Percentiles rank a stretch among this genome's conserved stretches.
These are phyloP conservation scores for Diorhabda carinulata DNA, from an alignment of 1,140 invertebrate species.

Conservation along the genomic window DNA sequence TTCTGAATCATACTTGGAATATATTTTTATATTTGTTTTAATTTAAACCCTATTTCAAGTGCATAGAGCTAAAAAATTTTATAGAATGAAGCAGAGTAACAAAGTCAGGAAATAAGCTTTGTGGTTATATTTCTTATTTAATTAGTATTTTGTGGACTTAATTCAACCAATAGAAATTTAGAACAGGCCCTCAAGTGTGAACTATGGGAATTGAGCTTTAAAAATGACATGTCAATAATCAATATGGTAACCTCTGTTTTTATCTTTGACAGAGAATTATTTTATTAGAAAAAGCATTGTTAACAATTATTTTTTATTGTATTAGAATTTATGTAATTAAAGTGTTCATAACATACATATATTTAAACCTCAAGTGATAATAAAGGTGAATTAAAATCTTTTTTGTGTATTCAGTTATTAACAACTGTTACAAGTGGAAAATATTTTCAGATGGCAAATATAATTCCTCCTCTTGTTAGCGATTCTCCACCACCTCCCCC, in stretches of 20 bases:
- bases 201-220: not conserved
- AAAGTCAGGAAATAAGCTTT: too few relatives aligned
- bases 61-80: too few relatives aligned
- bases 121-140: too few relatives aligned
- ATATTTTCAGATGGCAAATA: slow-evolving; percentile 43
- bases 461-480: slow-evolving; percentile 60
- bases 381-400: not conserved
- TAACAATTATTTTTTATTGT: not conserved
- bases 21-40: too few relatives aligned
- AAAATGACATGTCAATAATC: slow-evolving; percentile 1
- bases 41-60: too few relatives aligned
- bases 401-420: not conserved
- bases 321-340: not conserved
- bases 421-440: not conserved
- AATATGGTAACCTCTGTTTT: slow-evolving; percentile 2
- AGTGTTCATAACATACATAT: not conserved
- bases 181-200: too few relatives aligned
- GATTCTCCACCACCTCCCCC: slow-evolving; percentile 60
- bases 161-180: too few relatives aligned
- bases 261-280: slow-evolving; percentile 2
- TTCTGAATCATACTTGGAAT: too few relatives aligned
- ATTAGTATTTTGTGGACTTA: too few relatives aligned
- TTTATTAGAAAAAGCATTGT: not conserved
- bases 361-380: not conserved
- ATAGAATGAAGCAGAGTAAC: too few relatives aligned